These are phyloP conservation scores for Anas platyrhynchos DNA, from an alignment of 2,113 vertebrate species.

Conservation along the genomic window DNA sequence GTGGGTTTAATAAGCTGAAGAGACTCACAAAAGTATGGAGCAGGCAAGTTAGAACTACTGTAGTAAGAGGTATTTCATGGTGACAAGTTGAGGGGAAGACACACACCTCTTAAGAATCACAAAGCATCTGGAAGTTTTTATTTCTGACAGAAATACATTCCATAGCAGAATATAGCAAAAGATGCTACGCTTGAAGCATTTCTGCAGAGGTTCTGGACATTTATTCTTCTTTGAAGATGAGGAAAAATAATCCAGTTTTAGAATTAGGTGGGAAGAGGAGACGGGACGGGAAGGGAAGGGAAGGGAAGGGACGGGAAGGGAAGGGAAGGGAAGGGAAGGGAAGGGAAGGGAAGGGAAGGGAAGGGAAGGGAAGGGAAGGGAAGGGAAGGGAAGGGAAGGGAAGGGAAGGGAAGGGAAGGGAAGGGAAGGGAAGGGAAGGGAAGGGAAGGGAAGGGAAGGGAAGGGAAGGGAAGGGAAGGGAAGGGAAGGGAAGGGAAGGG, in stretches of 20 bases:
- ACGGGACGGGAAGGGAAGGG: too few relatives aligned
- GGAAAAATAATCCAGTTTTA: background rate
- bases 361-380: too few relatives aligned
- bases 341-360: too few relatives aligned
- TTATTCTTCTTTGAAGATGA: background rate
- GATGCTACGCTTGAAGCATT: rapidly evolving
- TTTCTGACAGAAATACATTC: background rate
- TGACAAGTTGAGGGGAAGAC: background rate
- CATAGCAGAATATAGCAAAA: background rate
- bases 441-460: too few relatives aligned
- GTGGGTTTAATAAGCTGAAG: background rate
- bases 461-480: too few relatives aligned
- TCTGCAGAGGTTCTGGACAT: background rate
- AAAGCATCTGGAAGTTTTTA: background rate
- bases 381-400: too few relatives aligned
- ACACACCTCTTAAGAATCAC: background rate
- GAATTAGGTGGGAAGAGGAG: background rate
- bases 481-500: too few relatives aligned
- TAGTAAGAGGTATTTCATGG: rapidly evolving
- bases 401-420: too few relatives aligned
- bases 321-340: too few relatives aligned
- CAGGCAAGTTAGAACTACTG: background rate
- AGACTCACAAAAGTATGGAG: background rate
- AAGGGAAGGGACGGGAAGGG: too few relatives aligned
- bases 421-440: too few relatives aligned